phyloP scores from a whole-genome alignment of 2,888 invertebrate genomes.

The Hermodice carunculata region DNA sequence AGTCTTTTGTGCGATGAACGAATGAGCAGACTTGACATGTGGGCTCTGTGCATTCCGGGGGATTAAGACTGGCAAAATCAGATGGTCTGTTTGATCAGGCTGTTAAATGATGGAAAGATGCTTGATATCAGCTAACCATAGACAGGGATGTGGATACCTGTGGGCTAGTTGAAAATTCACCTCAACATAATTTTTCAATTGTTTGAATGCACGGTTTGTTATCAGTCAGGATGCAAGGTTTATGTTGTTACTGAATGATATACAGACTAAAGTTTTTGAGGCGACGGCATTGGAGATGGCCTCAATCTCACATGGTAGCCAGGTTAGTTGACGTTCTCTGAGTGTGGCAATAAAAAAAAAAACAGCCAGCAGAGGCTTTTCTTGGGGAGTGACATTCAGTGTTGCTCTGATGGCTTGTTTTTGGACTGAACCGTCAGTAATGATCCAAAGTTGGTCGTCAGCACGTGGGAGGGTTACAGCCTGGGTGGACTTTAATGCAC shows the following conservation, averaged over 20 bases:
- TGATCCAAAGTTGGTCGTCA: too few species aligned
- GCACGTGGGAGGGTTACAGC: too few species aligned
- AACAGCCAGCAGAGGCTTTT: too few species aligned
- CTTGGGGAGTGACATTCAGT: too few species aligned
- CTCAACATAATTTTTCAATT: constrained; percentile 4
- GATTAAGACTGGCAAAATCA: constrained; percentile 39
- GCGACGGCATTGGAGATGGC: background rate
- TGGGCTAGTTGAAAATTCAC: constrained; percentile 14
- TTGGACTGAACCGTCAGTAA: too few species aligned
- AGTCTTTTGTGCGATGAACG: constrained; percentile 17
- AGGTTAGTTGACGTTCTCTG: too few species aligned
- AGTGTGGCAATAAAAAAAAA: too few species aligned
- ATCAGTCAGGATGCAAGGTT: constrained; percentile 9
- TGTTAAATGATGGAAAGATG: too few species aligned
- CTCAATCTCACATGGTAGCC: constrained; percentile 2
- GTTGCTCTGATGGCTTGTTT: too few species aligned
- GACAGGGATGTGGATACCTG: constrained; percentile 7
- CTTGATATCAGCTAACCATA: too few species aligned
- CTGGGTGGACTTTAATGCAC: too few species aligned
- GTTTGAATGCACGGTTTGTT: constrained; percentile 15
- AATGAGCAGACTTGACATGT: constrained; percentile 35
- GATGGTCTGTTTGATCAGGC: too few species aligned
- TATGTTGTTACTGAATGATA: constrained; percentile 13
- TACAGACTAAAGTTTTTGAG: constrained; percentile 5
- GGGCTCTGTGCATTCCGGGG: constrained; percentile 30